phyloP scores from a whole-genome alignment of 2,888 invertebrate genomes.

The Entomobrya proxima region DNA sequence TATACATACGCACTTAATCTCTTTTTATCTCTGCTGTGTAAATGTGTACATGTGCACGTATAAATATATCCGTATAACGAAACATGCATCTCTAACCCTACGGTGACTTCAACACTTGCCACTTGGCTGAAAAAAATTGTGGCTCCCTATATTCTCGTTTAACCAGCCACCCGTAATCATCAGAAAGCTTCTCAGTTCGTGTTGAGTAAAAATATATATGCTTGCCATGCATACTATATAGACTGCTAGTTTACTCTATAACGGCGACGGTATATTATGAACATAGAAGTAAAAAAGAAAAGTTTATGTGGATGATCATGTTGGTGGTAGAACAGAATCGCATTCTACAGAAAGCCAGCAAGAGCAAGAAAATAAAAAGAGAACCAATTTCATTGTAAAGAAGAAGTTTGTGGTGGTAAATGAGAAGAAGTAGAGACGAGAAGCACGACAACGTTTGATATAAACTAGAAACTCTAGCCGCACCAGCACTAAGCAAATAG shows the following conservation, averaged over 20 bases:
- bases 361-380: background rate
- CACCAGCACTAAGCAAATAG: constrained; percentile 18
- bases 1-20: background rate
- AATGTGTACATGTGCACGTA: constrained; percentile 6
- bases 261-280: background rate
- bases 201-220: constrained; percentile 6
- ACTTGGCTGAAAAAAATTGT: constrained; percentile 26
- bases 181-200: no score
- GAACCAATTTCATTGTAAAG: background rate
- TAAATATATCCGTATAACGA: background rate
- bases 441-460: background rate
- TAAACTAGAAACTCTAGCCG: constrained; percentile 25
- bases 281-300: background rate
- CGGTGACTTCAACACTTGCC: constrained; percentile 43
- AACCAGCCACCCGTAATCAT: constrained; percentile 41
- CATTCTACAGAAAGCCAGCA: background rate
- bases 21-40: background rate
- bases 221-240: background rate
- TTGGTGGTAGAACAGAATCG: background rate
- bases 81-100: background rate
- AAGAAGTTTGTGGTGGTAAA: no score
- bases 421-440: constrained; percentile 3
- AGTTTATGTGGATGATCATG: background rate
- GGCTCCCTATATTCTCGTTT: constrained; percentile 35
- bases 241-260: background rate